Conservation (phyloP, 1,140 invertebrate species). For the Solenopsis fugax region DNA sequence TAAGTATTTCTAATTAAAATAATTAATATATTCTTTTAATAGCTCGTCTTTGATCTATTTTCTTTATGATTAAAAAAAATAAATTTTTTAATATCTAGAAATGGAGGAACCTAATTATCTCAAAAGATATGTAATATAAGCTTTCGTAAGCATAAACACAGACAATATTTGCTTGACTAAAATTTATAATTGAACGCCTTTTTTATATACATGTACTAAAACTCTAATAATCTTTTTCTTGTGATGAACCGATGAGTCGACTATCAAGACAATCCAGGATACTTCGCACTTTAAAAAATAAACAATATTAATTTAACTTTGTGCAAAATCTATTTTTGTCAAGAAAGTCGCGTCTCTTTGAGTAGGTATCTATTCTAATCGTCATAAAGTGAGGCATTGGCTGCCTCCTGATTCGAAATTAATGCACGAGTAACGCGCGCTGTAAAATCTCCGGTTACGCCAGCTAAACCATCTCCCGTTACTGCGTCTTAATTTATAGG, state of each 20-base stretch:
- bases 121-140: not conserved
- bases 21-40: too few relatives aligned
- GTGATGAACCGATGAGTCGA: not conserved
- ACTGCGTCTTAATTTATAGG: constrained; percentile 57
- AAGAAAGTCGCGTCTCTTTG: not conserved
- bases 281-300: not conserved
- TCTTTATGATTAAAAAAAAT: not conserved
- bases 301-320: not conserved
- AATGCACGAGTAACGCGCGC: constrained; percentile 27
- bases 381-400: not conserved
- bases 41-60: too few relatives aligned
- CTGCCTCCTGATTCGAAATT: constrained; percentile 22
- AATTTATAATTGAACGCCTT: not conserved
- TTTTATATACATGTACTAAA: not conserved
- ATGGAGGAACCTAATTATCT: not conserved
- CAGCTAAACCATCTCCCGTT: constrained; percentile 51
- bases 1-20: too few relatives aligned
- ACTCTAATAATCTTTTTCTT: not conserved
- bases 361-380: not conserved
- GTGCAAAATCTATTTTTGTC: not conserved
- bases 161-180: not conserved
- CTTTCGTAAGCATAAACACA: not conserved
- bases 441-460: constrained; percentile 49
- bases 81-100: not conserved
- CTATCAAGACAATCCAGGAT: not conserved